A percentile compares a stretch with the other conserved stretches of the same genome.
Evolutionary conservation across 2,797 vertebrate genomes (phyloP).

Genomic region (Protosalanx chinensis): DNA sequence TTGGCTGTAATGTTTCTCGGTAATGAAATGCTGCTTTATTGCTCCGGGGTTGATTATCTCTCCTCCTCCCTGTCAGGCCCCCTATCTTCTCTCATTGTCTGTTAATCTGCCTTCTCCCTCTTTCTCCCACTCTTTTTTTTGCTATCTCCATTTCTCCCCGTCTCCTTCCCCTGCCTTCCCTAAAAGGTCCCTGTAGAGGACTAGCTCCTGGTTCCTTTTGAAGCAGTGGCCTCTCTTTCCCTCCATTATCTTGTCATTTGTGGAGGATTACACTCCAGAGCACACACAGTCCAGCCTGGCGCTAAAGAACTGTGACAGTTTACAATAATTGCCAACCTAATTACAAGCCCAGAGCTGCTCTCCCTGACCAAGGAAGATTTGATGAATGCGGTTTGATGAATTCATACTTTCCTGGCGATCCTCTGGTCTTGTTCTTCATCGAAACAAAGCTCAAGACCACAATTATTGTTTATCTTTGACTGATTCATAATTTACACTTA

Average conservation of each 20-base stretch:
- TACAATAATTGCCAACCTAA: slow-evolving; percentile 78
- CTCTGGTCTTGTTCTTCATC: slow-evolving; percentile 17
- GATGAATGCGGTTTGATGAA: slow-evolving; percentile 66
- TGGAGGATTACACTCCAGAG: slow-evolving; percentile 72
- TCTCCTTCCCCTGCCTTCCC: slow-evolving; percentile 35
- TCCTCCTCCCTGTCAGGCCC: background rate
- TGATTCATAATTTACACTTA: background rate
- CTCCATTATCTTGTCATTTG: slow-evolving; percentile 79
- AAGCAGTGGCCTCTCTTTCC: slow-evolving; percentile 69
- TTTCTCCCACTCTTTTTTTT: slow-evolving; percentile 1
- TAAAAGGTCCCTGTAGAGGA: slow-evolving; percentile 70
- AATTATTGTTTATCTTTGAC: slow-evolving; percentile 31
- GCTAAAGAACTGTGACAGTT: slow-evolving; percentile 78
- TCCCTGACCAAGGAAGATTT: slow-evolving; percentile 62
- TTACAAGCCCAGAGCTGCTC: slow-evolving; percentile 57
- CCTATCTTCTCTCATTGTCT: slow-evolving; percentile 24
- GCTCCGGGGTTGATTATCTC: background rate
- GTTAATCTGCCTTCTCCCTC: background rate
- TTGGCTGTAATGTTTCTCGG: background rate
- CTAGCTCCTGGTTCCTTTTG: slow-evolving; percentile 67
- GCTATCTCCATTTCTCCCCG: slow-evolving; percentile 24
- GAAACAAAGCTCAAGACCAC: slow-evolving; percentile 27
- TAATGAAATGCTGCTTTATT: background rate
- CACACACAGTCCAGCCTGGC: slow-evolving; percentile 65
- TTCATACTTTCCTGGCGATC: slow-evolving; percentile 27